A percentile compares a stretch with the other conserved stretches of the same genome.
These are phyloP conservation scores for Yponomeuta cagnagella DNA, from an alignment of 2,888 invertebrate species.

Conservation along the genomic window DNA sequence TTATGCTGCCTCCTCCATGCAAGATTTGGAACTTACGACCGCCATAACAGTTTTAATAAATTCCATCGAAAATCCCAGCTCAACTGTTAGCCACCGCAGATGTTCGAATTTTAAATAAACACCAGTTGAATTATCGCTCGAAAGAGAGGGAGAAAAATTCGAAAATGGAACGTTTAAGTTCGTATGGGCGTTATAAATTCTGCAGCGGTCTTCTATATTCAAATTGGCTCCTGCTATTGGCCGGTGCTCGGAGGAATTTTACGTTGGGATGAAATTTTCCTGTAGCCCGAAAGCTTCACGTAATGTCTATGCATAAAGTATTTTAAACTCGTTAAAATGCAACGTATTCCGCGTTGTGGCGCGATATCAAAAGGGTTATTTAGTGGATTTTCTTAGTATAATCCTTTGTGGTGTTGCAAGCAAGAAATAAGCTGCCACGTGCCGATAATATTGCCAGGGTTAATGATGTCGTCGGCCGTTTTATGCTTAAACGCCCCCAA, in stretches of 20 bases:
- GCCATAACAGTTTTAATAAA: slow-evolving; percentile 15
- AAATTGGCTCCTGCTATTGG: slow-evolving; percentile 68
- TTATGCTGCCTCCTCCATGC: not conserved
- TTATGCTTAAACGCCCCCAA: not conserved
- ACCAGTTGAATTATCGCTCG: slow-evolving; percentile 25
- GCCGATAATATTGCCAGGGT: slow-evolving; percentile 17
- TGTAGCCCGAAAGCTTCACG: slow-evolving; percentile 33
- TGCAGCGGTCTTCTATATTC: slow-evolving; percentile 69
- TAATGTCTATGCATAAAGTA: slow-evolving; percentile 74
- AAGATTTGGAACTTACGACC: not conserved
- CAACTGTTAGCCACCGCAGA: slow-evolving; percentile 16
- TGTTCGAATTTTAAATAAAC: slow-evolving; percentile 20
- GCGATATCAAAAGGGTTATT: slow-evolving; percentile 51
- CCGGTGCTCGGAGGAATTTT: slow-evolving; percentile 34
- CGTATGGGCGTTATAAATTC: slow-evolving; percentile 69
- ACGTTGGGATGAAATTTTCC: slow-evolving; percentile 45
- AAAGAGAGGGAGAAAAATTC: slow-evolving; percentile 17
- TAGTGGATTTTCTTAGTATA: slow-evolving; percentile 35
- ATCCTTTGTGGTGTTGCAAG: slow-evolving; percentile 39
- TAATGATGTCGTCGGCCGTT: not conserved
- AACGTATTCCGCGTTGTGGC: slow-evolving; percentile 47
- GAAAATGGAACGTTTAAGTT: slow-evolving; percentile 47
- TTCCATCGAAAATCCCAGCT: slow-evolving; percentile 13
- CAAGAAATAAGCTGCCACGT: slow-evolving; percentile 22
- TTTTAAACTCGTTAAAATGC: slow-evolving; percentile 73